These are phyloP conservation scores for Microtus ochrogaster DNA, from an alignment of 2,113 vertebrate species.

Conservation along the genomic window DNA sequence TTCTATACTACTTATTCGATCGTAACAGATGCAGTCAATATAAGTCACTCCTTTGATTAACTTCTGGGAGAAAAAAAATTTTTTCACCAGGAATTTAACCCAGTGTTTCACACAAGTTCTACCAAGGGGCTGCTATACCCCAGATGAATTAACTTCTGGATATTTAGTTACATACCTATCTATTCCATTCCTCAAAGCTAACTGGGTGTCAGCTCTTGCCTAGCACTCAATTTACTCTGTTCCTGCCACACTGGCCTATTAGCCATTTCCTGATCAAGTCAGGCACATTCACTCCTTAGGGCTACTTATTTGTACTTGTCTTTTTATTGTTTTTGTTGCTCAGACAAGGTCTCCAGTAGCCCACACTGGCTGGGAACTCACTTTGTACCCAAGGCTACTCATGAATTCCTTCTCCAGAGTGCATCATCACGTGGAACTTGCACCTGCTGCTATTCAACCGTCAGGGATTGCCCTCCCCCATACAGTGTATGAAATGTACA, in stretches of 20 bases:
- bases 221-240: neutral
- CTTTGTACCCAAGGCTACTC: neutral
- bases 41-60: conserved; percentile 8
- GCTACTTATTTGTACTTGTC: conserved; percentile 35
- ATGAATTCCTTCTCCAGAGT: neutral
- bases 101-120: neutral
- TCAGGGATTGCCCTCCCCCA: neutral
- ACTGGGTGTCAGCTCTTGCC: neutral
- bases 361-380: neutral
- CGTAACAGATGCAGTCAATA: neutral
- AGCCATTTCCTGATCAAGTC: neutral
- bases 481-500: neutral
- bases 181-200: neutral
- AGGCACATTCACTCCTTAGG: neutral
- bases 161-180: neutral
- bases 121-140: neutral
- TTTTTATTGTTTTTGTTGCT: neutral
- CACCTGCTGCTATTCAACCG: neutral
- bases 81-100: neutral
- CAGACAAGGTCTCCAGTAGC: neutral
- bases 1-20: conserved; percentile 3
- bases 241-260: neutral
- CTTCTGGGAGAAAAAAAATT: neutral
- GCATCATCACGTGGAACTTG: too few relatives aligned
- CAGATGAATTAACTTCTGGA: neutral